A percentile compares a stretch with the other conserved stretches of the same genome.
phyloP scores from a whole-genome alignment of 1,140 invertebrate species.

The Penaeus vannamei region DNA sequence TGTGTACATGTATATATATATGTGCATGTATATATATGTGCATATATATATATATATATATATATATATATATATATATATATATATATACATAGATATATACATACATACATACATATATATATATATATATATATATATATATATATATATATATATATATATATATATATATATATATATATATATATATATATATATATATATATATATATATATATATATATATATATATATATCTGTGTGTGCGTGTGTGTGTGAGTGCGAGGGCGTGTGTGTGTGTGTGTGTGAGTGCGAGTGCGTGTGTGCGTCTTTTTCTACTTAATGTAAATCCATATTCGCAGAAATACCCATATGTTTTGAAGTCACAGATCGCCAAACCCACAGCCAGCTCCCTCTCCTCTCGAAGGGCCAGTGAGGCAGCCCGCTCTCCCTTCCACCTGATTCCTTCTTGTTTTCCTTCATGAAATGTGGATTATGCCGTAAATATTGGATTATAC shows the following conservation, averaged over 20 bases:
- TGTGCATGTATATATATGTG: not conserved
- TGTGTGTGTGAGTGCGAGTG: slow-evolving; percentile 1
- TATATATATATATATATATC: too few species aligned
- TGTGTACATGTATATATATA: not conserved
- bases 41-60: not conserved
- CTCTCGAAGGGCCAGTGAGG: too few species aligned
- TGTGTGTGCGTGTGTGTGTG: slow-evolving; percentile 10
- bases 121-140: slow-evolving; percentile 3
- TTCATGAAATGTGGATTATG: too few species aligned
- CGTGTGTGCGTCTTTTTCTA: not conserved
- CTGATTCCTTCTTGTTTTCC: too few species aligned
- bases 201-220: not conserved
- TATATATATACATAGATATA: not conserved
- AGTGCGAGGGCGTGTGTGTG: not conserved
- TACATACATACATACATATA: not conserved
- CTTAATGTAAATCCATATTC: too few species aligned
- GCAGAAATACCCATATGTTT: too few species aligned
- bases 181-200: not conserved
- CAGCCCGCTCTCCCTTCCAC: too few species aligned
- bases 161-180: not conserved
- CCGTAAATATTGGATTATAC: too few species aligned
- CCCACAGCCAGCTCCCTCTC: too few species aligned
- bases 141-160: slow-evolving; percentile 5
- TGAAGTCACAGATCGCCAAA: too few species aligned
- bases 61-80: slow-evolving; percentile 8